Conservation (phyloP, 2,888 invertebrate genomes). For the Pristionchus entomophagus region DNA sequence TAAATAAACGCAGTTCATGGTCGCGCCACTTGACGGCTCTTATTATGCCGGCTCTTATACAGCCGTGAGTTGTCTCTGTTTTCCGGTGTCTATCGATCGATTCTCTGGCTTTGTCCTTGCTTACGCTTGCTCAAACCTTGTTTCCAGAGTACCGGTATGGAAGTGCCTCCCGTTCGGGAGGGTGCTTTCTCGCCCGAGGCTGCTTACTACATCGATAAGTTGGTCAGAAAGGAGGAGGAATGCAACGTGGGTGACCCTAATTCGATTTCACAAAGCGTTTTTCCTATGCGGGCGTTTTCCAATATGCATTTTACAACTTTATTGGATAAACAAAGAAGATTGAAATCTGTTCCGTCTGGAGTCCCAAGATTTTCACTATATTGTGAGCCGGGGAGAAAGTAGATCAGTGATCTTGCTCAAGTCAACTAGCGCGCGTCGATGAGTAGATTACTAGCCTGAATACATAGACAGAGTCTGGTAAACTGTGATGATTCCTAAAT, state of each 20-base stretch:
- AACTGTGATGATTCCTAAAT: no score
- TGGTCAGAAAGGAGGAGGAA: slow-evolving; percentile 46
- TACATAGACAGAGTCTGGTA: no score
- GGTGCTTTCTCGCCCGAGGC: slow-evolving; percentile 41
- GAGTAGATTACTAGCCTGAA: no score
- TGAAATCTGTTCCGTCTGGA: no score
- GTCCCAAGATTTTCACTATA: no score
- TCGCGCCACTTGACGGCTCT: background rate
- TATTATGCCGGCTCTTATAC: background rate
- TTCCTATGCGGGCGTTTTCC: background rate
- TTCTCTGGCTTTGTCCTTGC: background rate
- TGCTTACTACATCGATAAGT: slow-evolving; percentile 47
- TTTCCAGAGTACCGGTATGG: slow-evolving; percentile 31
- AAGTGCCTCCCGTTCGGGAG: slow-evolving; percentile 43
- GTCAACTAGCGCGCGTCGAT: no score
- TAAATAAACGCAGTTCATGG: no score
- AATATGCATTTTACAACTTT: no score
- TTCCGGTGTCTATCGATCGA: background rate
- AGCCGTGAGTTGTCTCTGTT: slow-evolving; percentile 35
- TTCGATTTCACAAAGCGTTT: background rate
- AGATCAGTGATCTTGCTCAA: no score
- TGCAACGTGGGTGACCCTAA: slow-evolving; percentile 46
- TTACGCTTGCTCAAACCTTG: no score
- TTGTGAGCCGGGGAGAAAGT: no score
- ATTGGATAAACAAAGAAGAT: no score